Conservation (phyloP, 2,888 invertebrate genomes). For the Hypomecis punctinalis region DNA sequence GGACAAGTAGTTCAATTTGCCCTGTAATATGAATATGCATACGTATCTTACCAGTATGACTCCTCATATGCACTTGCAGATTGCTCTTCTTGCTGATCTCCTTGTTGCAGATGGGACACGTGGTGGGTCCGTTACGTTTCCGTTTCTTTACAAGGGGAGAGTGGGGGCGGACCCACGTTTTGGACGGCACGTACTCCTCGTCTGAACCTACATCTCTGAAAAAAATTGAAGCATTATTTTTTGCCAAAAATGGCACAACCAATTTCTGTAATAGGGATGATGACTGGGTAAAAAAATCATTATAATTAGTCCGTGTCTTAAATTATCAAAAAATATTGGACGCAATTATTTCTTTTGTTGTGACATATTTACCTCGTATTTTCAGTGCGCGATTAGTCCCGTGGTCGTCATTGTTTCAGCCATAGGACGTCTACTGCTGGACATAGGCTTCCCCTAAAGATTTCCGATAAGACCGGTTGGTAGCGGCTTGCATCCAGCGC, state of each 20-base stretch:
- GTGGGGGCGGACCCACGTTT: slow-evolving; percentile 64
- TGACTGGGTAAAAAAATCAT: neutral
- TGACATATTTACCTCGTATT: no score
- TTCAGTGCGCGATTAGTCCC: no score
- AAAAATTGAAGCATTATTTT: neutral
- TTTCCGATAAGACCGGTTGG: no score
- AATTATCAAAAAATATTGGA: no score
- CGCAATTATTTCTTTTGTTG: no score
- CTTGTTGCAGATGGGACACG: slow-evolving; percentile 5
- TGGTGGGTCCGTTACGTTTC: neutral
- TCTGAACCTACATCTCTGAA: slow-evolving; percentile 67
- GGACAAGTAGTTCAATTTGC: neutral
- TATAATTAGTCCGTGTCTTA: no score
- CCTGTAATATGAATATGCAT: no score
- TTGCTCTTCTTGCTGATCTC: neutral
- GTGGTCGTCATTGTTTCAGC: no score
- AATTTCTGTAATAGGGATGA: neutral
- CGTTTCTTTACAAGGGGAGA: slow-evolving; percentile 41
- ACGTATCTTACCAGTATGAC: slow-evolving; percentile 2
- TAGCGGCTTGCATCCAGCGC: no score
- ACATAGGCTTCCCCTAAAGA: no score
- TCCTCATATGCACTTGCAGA: slow-evolving; percentile 1
- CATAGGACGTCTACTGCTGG: no score
- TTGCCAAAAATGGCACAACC: no score
- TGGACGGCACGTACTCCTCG: slow-evolving; percentile 73